A percentile compares a stretch with the other conserved stretches of the same genome.
Conservation (phyloP, 2,113 vertebrate species). For the Limnothrissa miodon region DNA sequence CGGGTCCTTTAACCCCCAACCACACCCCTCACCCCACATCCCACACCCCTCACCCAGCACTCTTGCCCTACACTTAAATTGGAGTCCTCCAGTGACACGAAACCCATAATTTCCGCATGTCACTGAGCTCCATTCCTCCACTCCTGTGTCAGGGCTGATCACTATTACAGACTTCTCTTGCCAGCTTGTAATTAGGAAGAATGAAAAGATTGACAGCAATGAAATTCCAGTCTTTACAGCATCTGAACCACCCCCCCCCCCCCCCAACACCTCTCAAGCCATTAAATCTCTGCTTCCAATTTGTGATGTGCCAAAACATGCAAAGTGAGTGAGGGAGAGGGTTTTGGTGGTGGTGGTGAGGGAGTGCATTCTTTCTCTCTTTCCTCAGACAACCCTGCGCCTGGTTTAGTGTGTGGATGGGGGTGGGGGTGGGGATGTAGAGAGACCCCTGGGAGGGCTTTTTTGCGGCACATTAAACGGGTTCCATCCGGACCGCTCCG, state of each 20-base stretch:
- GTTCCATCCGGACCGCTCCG: constrained; percentile 22
- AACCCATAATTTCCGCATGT: neutral
- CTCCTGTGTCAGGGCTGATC: neutral
- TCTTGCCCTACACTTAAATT: neutral
- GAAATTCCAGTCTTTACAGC: neutral
- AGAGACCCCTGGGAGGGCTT: constrained; percentile 24
- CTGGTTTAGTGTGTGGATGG: neutral
- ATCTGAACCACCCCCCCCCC: neutral
- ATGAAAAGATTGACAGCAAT: neutral
- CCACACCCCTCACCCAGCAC: neutral
- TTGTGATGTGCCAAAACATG: neutral
- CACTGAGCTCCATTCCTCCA: neutral
- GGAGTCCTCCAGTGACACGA: neutral
- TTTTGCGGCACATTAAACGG: constrained; percentile 37
- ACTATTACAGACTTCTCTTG: neutral
- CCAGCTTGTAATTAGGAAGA: neutral
- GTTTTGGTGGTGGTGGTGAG: neutral
- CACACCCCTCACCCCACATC: neutral
- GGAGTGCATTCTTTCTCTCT: neutral
- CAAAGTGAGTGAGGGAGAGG: neutral
- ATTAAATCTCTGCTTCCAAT: neutral
- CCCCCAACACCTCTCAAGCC: neutral
- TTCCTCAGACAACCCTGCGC: neutral
- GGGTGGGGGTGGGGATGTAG: neutral
- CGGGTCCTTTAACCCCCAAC: neutral